Conservation (phyloP, 2,888 invertebrate species). For the Opisthograptis luteolata region DNA sequence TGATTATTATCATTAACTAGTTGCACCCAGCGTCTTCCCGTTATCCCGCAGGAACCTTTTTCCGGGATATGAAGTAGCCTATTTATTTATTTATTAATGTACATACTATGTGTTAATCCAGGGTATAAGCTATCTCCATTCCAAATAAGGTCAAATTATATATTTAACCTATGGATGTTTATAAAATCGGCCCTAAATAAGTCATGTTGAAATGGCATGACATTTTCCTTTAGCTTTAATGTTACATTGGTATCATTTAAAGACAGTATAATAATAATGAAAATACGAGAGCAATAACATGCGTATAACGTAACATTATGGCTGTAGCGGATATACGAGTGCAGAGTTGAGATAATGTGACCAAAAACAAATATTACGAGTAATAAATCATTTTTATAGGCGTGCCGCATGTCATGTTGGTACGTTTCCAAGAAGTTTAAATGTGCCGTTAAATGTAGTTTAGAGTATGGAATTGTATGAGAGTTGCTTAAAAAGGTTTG, state of each 20-base stretch:
- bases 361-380: conserved; percentile 47
- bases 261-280: background rate
- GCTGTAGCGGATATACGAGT: conserved; percentile 22
- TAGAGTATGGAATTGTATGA: background rate
- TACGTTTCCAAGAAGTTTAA: conserved; percentile 31
- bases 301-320: conserved; percentile 12
- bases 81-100: too few relatives aligned
- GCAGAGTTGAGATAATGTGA: conserved; percentile 36
- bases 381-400: conserved; percentile 51
- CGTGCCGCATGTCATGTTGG: conserved; percentile 40
- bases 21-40: too few relatives aligned
- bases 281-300: conserved; percentile 19
- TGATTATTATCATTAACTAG: too few relatives aligned
- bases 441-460: background rate
- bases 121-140: too few relatives aligned
- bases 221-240: too few relatives aligned
- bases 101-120: too few relatives aligned
- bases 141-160: too few relatives aligned
- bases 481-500: background rate
- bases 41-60: too few relatives aligned
- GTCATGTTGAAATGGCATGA: too few relatives aligned
- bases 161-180: too few relatives aligned
- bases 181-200: too few relatives aligned
- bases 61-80: too few relatives aligned
- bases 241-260: background rate